Percentiles rank a stretch among this genome's conserved stretches.
Conservation (phyloP, 2,888 invertebrate species). For the Globia sparganii region DNA sequence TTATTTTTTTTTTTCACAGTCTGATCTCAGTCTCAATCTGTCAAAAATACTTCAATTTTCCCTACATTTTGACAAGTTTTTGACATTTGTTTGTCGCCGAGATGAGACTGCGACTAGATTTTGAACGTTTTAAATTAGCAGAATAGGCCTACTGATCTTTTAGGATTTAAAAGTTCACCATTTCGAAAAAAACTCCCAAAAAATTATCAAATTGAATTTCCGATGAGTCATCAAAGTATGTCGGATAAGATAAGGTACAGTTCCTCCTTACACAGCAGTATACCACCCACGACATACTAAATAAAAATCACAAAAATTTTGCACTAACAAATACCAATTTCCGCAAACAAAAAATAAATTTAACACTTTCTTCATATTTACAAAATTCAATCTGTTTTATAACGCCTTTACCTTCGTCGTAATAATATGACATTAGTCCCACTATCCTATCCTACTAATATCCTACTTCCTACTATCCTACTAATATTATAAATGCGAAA, state of each 20-base stretch:
- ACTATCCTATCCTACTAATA: no score
- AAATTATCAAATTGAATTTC: slow-evolving; percentile 9
- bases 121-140: no score
- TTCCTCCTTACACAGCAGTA: slow-evolving; percentile 1
- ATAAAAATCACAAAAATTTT: slow-evolving; percentile 46
- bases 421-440: slow-evolving; percentile 69
- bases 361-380: slow-evolving; percentile 50
- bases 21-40: no score
- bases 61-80: no score
- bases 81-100: no score
- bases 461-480: no score
- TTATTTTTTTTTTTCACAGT: no score
- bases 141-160: no score
- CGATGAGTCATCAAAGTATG: background rate
- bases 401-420: slow-evolving; percentile 31
- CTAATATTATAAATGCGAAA: no score
- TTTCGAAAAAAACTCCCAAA: background rate
- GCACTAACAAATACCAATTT: slow-evolving; percentile 42
- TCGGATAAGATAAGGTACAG: background rate
- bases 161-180: background rate
- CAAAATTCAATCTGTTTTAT: slow-evolving; percentile 66
- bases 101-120: no score
- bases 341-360: slow-evolving; percentile 39
- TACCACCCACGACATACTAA: background rate
- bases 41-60: no score